Evolutionary conservation across 2,113 vertebrate genomes (phyloP), one percentile per base, ranked within the genome.

Genomic region (Oreochromis aureus): DNA sequence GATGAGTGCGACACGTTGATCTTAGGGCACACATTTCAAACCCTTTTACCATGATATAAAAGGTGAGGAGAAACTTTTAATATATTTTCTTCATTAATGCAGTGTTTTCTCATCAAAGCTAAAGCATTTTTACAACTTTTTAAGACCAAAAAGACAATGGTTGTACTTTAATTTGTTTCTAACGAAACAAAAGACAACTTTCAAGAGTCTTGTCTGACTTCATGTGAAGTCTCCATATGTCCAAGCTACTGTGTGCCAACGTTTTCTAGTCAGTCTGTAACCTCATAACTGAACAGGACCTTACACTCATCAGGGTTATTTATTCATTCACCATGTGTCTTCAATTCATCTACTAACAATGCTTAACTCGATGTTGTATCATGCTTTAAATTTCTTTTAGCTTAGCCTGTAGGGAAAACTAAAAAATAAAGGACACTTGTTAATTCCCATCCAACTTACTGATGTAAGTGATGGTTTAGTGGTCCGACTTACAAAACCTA

Each of bases 301-400:
- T 90, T 85, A 86, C 85, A 88, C 85, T 92, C 32, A 91, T 94
- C 92, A 93, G 90, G 88, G 89, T 89, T 88, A 87, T 92, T 92
- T 94, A 86, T 91, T 91, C 12, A 84, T 91, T 94, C 86, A 93
- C 80, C 24, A 73, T 39, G 86, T 94, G 90, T 94, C 89, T 93
- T 95, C 55, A 86, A 39, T 87, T 46, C 41, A 86, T 91, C 80
- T 73, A 84, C 76, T 61, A 69, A 86, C 73, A 80, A 54, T 18
- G 55, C 53, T 81, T 86, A 55, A 44, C 39, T 63, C 44, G 3
- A 41, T 61, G 55, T 80, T 30, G 15, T 85, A 54, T 80, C 78
- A 85, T 56, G 56, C 36, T 90, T 80, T 16, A 51, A 32, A n/a
- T 80, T 15, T 36, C 58, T 18, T 41, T 76, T 89, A 48, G 53